phyloP scores from a whole-genome alignment of 2,113 vertebrate genomes.

The Gallinago media region DNA sequence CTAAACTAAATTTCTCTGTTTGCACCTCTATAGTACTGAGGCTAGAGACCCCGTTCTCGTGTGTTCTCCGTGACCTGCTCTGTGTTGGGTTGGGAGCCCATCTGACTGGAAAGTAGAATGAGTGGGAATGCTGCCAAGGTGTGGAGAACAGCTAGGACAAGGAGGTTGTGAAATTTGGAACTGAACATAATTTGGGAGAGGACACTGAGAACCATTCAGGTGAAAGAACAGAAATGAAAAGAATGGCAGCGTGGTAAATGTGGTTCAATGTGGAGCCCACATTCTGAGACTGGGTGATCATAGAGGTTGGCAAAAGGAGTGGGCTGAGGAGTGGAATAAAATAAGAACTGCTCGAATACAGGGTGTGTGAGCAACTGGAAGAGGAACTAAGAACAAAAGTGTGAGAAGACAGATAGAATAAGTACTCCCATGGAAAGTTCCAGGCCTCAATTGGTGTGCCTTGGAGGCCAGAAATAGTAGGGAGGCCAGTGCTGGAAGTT shows the following conservation, averaged over 20 bases:
- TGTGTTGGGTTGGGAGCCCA: not conserved
- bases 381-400: not conserved
- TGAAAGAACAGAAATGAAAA: not conserved
- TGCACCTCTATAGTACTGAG: not conserved
- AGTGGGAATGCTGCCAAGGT: not conserved
- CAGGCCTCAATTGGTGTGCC: not conserved
- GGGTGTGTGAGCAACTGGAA: not conserved
- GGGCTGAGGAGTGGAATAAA: not conserved
- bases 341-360: not conserved
- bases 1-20: not conserved
- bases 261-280: not conserved
- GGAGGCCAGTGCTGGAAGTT: not conserved
- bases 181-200: not conserved
- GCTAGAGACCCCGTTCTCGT: not conserved
- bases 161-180: not conserved
- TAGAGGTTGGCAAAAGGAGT: not conserved
- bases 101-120: not conserved
- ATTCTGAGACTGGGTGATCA: not conserved
- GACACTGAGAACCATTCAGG: not conserved
- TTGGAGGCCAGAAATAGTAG: not conserved
- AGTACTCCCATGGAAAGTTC: not conserved
- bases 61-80: not conserved
- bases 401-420: not conserved
- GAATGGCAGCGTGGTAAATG: not conserved
- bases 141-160: not conserved